Percentiles rank a stretch among this genome's conserved stretches.
These are phyloP conservation scores for Drosophila orena DNA, from an alignment of 1,140 invertebrate species.

Conservation along the genomic window DNA sequence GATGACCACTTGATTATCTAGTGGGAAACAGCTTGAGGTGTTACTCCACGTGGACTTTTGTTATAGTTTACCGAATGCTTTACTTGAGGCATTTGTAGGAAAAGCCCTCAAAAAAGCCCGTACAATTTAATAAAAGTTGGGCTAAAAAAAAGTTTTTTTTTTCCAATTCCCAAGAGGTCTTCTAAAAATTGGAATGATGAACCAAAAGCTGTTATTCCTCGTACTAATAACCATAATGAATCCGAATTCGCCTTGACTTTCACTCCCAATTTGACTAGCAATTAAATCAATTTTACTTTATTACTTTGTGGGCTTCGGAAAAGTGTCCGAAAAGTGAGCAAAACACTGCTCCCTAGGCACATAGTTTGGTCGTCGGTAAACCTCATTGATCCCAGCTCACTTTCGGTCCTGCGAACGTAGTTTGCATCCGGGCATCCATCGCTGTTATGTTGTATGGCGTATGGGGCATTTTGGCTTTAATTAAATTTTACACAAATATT, in stretches of 20 bases:
- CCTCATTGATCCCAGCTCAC: neutral
- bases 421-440: conserved; percentile 31
- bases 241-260: neutral
- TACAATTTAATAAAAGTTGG: too few species aligned
- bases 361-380: neutral
- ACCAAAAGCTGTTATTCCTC: too few species aligned
- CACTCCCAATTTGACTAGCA: neutral
- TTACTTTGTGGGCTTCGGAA: neutral
- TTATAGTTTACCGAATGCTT: too few species aligned
- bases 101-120: too few species aligned
- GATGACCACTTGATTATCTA: neutral
- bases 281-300: conserved; percentile 10
- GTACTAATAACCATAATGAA: neutral
- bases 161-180: neutral
- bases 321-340: neutral
- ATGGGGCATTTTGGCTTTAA: conserved; percentile 68
- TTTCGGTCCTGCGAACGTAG: conserved; percentile 14
- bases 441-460: conserved; percentile 62
- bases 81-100: too few species aligned
- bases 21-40: neutral
- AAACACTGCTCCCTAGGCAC: neutral
- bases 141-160: neutral
- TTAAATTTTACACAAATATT: conserved; percentile 80
- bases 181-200: neutral
- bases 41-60: neutral